A percentile compares a stretch with the other conserved stretches of the same genome.
Conservation (phyloP, 2,888 invertebrate species). For the Lithophane ornitopus region DNA sequence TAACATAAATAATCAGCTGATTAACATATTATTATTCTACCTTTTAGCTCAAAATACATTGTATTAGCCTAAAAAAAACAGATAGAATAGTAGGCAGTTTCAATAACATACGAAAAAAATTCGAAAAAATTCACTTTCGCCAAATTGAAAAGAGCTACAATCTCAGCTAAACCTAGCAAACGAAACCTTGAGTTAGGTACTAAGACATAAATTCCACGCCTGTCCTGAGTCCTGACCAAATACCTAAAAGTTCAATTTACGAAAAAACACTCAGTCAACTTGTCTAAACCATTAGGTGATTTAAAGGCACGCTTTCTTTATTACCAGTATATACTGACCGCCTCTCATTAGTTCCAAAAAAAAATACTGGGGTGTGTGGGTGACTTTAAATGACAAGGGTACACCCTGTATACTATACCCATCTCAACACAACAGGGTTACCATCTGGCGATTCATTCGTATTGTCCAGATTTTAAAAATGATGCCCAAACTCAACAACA, state of each 20-base stretch:
- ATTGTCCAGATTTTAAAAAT: slow-evolving; percentile 54
- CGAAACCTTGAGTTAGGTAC: slow-evolving; percentile 22
- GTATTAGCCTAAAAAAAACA: background rate
- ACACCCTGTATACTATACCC: slow-evolving; percentile 53
- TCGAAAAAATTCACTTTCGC: background rate
- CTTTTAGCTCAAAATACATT: background rate
- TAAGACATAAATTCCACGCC: slow-evolving; percentile 44
- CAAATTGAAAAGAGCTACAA: slow-evolving; percentile 27
- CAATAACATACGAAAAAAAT: background rate
- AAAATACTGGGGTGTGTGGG: slow-evolving; percentile 59
- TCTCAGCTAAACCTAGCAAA: slow-evolving; percentile 14
- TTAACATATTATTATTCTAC: background rate
- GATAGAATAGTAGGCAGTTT: too few species aligned
- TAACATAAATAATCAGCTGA: background rate
- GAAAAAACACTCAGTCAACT: slow-evolving; percentile 54
- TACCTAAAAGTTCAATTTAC: slow-evolving; percentile 53
- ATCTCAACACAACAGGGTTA: slow-evolving; percentile 61
- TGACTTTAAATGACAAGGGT: slow-evolving; percentile 67
- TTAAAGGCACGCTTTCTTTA: slow-evolving; percentile 58
- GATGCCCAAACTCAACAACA: slow-evolving; percentile 24
- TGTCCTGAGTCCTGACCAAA: slow-evolving; percentile 33
- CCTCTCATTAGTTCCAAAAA: slow-evolving; percentile 64
- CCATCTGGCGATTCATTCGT: slow-evolving; percentile 51
- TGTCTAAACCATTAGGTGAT: slow-evolving; percentile 60
- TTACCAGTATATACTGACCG: slow-evolving; percentile 51